phyloP scores from a whole-genome alignment of 2,888 invertebrate species.

The Platynereis dumerilii region DNA sequence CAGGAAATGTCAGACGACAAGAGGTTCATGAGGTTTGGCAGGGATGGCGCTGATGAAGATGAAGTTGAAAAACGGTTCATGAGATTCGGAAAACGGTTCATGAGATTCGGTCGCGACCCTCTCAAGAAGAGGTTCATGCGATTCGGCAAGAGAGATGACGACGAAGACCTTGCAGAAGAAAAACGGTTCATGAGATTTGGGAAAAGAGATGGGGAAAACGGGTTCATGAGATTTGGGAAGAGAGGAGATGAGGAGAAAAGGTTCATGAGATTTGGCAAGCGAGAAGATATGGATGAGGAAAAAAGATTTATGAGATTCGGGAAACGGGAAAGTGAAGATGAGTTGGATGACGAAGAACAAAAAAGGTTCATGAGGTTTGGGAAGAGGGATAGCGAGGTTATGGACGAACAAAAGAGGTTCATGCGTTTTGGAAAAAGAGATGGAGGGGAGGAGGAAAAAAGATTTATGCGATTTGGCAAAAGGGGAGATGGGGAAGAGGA shows the following conservation, averaged over 20 bases:
- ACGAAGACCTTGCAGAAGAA: conserved; percentile 13
- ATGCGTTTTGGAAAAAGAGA: conserved; percentile 29
- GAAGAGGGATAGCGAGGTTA: conserved; percentile 12
- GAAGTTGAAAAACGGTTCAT: conserved; percentile 30
- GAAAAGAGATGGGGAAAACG: conserved; percentile 12
- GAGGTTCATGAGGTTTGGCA: conserved; percentile 31
- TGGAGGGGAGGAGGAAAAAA: conserved; percentile 21
- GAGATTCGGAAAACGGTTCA: conserved; percentile 24
- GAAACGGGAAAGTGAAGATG: conserved; percentile 13
- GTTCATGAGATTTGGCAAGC: conserved; percentile 49
- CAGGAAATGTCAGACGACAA: conserved; percentile 22
- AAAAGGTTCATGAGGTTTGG: conserved; percentile 27
- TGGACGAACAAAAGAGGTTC: conserved; percentile 27
- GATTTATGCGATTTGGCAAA: conserved; percentile 40
- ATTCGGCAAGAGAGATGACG: conserved; percentile 34
- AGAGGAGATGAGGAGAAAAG: conserved; percentile 40
- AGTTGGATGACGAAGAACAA: conserved; percentile 8
- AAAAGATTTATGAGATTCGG: conserved; percentile 23
- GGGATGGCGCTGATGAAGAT: conserved; percentile 24
- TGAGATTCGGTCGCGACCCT: conserved; percentile 25
- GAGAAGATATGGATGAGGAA: conserved; percentile 16
- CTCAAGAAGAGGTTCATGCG: conserved; percentile 36
- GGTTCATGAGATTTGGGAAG: conserved; percentile 36
- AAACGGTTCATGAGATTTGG: conserved; percentile 25
- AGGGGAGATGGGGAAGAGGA: conserved; percentile 11